Evolutionary conservation across 2,113 vertebrate genomes (phyloP).

Genomic region (Ploceus nigricollis): DNA sequence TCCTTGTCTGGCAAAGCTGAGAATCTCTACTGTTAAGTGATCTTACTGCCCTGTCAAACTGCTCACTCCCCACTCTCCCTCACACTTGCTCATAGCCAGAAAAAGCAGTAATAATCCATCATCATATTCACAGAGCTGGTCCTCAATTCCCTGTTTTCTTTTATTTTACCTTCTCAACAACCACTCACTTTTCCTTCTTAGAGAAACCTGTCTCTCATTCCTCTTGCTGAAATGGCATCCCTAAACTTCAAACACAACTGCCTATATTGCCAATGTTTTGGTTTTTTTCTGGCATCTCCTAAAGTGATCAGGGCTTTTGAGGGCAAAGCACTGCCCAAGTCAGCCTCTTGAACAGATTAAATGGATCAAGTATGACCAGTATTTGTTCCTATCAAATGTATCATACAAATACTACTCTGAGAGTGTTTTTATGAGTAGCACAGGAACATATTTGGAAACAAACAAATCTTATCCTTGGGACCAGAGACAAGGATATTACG

Average conservation of each 20-base stretch:
- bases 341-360: not conserved
- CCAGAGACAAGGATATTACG: slow-evolving; percentile 51
- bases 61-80: not conserved
- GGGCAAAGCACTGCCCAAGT: not conserved
- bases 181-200: not conserved
- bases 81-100: not conserved
- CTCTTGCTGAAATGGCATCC: not conserved
- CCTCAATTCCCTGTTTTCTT: not conserved
- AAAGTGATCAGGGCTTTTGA: not conserved
- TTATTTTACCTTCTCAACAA: not conserved
- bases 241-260: not conserved
- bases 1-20: not conserved
- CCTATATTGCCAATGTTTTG: not conserved
- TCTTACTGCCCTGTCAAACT: slow-evolving; percentile 6
- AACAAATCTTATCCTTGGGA: slow-evolving; percentile 49
- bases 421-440: not conserved
- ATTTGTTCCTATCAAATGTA: not conserved
- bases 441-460: slow-evolving; percentile 26
- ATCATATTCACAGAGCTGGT: not conserved
- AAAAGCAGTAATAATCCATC: slow-evolving; percentile 28
- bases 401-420: not conserved
- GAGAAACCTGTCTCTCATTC: not conserved
- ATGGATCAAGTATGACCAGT: not conserved
- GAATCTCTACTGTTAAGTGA: not conserved
- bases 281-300: not conserved